Evolutionary conservation across 2,888 invertebrate genomes (phyloP), one percentile per base, ranked within the genome.

Genomic region (Microdon myrmicae): DNA sequence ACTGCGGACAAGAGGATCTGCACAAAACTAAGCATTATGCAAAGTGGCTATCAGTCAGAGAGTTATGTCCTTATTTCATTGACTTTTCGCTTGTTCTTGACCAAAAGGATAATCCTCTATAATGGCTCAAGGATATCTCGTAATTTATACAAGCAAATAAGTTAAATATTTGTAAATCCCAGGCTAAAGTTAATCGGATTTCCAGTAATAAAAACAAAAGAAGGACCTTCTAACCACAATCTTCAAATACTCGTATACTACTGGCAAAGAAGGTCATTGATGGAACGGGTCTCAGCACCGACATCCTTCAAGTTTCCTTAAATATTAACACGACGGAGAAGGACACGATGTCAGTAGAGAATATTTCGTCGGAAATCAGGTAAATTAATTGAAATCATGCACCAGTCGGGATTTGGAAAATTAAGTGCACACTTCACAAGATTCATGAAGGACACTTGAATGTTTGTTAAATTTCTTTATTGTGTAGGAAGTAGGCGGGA

Each of bases 381-480:
- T 56, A 47, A 51, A 58, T 64, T 51, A 58, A 64, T 64, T 64
- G 31, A 53, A 53, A 47, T 38, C 49, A 51, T 39, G 39, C 22
- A 34, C 37, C 39, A 32, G 41, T 3, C 37, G 39, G 19, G 31
- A 61, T 49, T 56, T 19, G n/a, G 32, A 10, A 54, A 49, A 49
- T 45, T 49, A 12, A 48, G 55, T 31, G 43, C 2, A 32, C 49
- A 22, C 35, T 35, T 38, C 22, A 43, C 20, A 31, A 14, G 22
- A 45, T 39, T 13, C 32, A 3, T 25, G 13, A 14, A 41, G 41
- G 31, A 17, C 32, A 16, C 56, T 64, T 41, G 31, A 49, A 31
- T 13, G 26, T 51, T 64, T 51, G 41, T 41, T 35, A 26, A 56
- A 48, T 39, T 32, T 45, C 45, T 56, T 51, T 51, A 51, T 45